Percentiles rank a stretch among this genome's conserved stretches.
phyloP scores from a whole-genome alignment of 2,797 vertebrate genomes.

The Tinamus major region DNA sequence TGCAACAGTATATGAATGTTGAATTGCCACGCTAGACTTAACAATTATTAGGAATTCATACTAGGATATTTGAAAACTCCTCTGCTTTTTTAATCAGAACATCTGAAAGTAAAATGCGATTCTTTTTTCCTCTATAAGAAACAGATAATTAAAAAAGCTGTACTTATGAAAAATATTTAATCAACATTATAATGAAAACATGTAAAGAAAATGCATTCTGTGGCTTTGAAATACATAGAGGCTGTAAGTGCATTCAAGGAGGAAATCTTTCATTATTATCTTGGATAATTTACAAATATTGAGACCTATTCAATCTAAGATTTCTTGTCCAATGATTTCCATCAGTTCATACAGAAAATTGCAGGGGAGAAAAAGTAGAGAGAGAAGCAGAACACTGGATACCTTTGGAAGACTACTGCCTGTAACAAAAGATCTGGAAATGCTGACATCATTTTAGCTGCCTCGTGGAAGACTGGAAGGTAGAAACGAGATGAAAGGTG shows the following conservation, averaged over 20 bases:
- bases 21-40: not conserved
- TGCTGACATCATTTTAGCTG: not conserved
- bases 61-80: constrained; percentile 1
- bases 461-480: not conserved
- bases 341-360: not conserved
- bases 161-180: constrained; percentile 29
- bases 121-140: not conserved
- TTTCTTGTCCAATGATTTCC: not conserved
- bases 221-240: not conserved
- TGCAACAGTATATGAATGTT: not conserved
- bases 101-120: constrained; percentile 19
- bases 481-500: not conserved
- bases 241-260: not conserved
- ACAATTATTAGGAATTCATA: not conserved
- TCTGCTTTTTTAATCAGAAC: constrained; percentile 13
- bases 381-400: not conserved
- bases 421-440: not conserved
- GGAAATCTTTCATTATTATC: not conserved
- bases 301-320: not conserved
- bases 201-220: constrained; percentile 18
- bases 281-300: constrained; percentile 30
- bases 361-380: not conserved
- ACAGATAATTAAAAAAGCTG: not conserved
- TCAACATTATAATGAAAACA: constrained; percentile 37
- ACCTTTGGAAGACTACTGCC: not conserved